Evolutionary conservation across 2,888 invertebrate species (phyloP).

Genomic region (Spodoptera picta): DNA sequence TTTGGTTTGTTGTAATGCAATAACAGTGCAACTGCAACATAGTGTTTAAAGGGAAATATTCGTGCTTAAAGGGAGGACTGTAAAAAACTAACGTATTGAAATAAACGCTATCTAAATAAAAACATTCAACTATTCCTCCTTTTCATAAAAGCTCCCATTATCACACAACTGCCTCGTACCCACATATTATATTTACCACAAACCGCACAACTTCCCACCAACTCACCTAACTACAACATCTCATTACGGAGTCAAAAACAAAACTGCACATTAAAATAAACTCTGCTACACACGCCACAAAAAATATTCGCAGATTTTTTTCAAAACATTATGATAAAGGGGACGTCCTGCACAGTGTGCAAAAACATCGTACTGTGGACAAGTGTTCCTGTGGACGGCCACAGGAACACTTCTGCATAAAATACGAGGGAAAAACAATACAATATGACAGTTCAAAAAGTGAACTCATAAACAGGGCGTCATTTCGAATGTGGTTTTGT

Average conservation of each 20-base stretch:
- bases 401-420: conserved; percentile 58
- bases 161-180: too few species aligned
- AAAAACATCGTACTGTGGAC: conserved; percentile 37
- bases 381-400: conserved; percentile 4
- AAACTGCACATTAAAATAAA: conserved; percentile 52
- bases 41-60: too few species aligned
- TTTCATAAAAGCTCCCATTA: conserved; percentile 2
- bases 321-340: conserved; percentile 54
- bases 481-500: conserved; percentile 46
- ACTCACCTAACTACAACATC: conserved; percentile 24
- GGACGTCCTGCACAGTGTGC: conserved; percentile 38
- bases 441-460: conserved; percentile 54
- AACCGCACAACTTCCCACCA: conserved; percentile 6
- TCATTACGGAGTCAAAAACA: conserved; percentile 54
- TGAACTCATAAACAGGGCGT: conserved; percentile 46
- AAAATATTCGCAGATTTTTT: conserved; percentile 51
- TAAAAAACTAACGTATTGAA: not conserved
- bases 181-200: conserved; percentile 12
- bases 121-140: not conserved
- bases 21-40: too few species aligned
- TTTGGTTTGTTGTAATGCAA: too few species aligned
- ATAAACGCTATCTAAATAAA: not conserved
- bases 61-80: too few species aligned
- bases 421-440: conserved; percentile 59
- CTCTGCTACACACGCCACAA: conserved; percentile 44